Percentiles rank a stretch among this genome's conserved stretches.
Evolutionary conservation across 2,113 vertebrate genomes (phyloP).

Genomic region (Periophthalmodon schlosseri): DNA sequence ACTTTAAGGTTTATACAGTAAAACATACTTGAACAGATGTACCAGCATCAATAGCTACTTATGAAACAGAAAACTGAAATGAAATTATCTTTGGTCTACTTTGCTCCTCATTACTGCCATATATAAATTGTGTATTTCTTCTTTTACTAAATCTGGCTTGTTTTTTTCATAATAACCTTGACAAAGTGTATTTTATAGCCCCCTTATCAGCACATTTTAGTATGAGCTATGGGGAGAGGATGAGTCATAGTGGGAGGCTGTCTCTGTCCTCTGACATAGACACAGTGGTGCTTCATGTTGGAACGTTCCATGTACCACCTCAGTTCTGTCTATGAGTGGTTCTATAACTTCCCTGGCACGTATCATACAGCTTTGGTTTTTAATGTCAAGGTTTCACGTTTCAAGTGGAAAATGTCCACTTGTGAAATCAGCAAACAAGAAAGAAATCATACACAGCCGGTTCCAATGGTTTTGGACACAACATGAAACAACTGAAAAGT

Average conservation of each 20-base stretch:
- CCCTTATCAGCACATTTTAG: conserved; percentile 30
- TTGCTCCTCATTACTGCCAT: background rate
- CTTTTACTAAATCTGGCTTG: background rate
- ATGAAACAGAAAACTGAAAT: background rate
- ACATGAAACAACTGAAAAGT: conserved; percentile 5
- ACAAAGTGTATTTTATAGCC: conserved; percentile 11
- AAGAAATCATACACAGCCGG: background rate
- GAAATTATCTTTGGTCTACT: conserved; percentile 21
- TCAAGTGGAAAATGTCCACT: conserved; percentile 25
- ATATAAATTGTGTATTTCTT: conserved; percentile 1
- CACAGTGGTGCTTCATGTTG: conserved; percentile 20
- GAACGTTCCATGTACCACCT: conserved; percentile 7
- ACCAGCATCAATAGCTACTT: background rate
- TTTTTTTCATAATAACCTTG: conserved; percentile 37
- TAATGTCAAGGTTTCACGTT: conserved; percentile 43
- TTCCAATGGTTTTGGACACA: background rate
- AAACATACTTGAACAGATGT: background rate
- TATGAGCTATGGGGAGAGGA: conserved; percentile 24
- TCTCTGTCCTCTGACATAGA: conserved; percentile 36
- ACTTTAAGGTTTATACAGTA: too few relatives aligned
- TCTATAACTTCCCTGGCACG: conserved; percentile 21
- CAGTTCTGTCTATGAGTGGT: background rate
- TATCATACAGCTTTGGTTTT: conserved; percentile 20
- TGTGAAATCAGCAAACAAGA: conserved; percentile 1
- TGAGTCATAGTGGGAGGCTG: conserved; percentile 35